Conservation (phyloP, 2,888 invertebrate genomes). For the Chromoteleia sp. region DNA sequence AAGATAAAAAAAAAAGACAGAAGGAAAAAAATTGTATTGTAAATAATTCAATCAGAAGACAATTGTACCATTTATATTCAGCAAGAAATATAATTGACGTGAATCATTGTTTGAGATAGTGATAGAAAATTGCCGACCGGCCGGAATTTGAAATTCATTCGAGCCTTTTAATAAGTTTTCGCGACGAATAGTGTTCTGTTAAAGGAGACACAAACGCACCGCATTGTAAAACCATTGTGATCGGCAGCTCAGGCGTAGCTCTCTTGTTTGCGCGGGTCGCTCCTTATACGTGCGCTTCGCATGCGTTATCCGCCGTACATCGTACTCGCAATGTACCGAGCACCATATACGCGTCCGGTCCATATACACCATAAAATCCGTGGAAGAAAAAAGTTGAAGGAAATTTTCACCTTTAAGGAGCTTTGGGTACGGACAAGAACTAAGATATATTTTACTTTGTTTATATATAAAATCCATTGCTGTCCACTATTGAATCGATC, state of each 20-base stretch:
- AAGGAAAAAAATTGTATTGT: slow-evolving; percentile 17
- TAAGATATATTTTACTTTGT: neutral
- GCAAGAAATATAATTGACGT: slow-evolving; percentile 31
- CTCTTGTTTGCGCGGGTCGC: slow-evolving; percentile 72
- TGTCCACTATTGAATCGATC: too few species aligned
- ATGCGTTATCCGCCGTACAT: slow-evolving; percentile 70
- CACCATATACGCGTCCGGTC: slow-evolving; percentile 49
- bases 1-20: slow-evolving; percentile 3
- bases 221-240: slow-evolving; percentile 66
- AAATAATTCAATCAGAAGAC: slow-evolving; percentile 42
- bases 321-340: slow-evolving; percentile 27
- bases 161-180: slow-evolving; percentile 56
- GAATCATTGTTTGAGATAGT: slow-evolving; percentile 42
- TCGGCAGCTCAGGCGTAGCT: slow-evolving; percentile 68
- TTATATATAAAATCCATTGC: neutral
- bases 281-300: slow-evolving; percentile 71
- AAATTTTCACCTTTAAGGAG: slow-evolving; percentile 24
- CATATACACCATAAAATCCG: slow-evolving; percentile 40
- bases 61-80: slow-evolving; percentile 45
- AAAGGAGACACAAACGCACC: slow-evolving; percentile 55
- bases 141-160: slow-evolving; percentile 49
- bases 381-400: slow-evolving; percentile 10
- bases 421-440: neutral
- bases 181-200: slow-evolving; percentile 42
- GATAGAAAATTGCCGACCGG: slow-evolving; percentile 38